These are phyloP conservation scores for Drosophila tanythrix DNA, from an alignment of 2,888 invertebrate genomes.

Conservation along the genomic window DNA sequence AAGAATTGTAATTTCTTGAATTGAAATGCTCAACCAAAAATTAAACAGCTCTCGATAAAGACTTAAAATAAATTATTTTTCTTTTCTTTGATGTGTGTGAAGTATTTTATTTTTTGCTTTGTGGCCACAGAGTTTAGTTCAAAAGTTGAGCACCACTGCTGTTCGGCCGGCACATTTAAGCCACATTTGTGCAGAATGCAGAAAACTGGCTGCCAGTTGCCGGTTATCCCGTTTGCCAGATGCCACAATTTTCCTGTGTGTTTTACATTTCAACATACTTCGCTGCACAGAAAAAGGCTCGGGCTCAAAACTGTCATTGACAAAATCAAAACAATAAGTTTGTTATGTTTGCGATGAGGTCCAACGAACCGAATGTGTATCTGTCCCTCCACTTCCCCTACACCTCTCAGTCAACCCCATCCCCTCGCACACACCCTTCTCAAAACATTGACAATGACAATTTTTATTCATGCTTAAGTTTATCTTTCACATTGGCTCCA, in stretches of 20 bases:
- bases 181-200: conserved; percentile 58
- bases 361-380: conserved; percentile 60
- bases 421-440: not conserved
- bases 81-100: not conserved
- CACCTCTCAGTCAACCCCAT: not conserved
- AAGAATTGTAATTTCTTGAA: not conserved
- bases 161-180: conserved; percentile 41
- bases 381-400: not conserved
- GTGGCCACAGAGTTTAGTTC: conserved; percentile 26
- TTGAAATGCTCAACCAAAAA: not conserved
- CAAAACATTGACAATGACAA: conserved; percentile 21
- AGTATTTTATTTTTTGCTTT: conserved; percentile 10
- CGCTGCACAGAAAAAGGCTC: conserved; percentile 63
- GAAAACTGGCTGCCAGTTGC: conserved; percentile 48
- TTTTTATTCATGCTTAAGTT: conserved; percentile 5
- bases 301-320: conserved; percentile 65
- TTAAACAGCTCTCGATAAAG: not conserved
- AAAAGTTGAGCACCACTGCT: conserved; percentile 7
- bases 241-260: conserved; percentile 42
- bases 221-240: conserved; percentile 18
- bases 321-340: conserved; percentile 80
- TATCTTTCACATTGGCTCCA: not conserved
- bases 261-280: conserved; percentile 61
- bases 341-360: conserved; percentile 65
- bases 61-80: not conserved